Evolutionary conservation across 2,113 vertebrate genomes (phyloP), one percentile per base, ranked within the genome.

Genomic region (Peromyscus californicus): DNA sequence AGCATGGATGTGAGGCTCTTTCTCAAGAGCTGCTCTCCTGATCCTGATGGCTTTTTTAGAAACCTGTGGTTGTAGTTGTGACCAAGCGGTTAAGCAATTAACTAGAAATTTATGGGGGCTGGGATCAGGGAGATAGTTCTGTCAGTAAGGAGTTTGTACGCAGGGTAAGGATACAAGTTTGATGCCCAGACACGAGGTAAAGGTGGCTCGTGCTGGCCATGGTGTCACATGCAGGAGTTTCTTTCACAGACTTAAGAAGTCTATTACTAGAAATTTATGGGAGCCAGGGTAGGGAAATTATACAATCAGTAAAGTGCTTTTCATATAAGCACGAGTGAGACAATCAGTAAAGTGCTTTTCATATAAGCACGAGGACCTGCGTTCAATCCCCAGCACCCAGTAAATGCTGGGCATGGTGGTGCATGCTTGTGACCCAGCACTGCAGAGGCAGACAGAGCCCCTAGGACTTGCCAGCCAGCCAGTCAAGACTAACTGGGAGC

Each of bases 201-300:
- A 26, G 80, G 79, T 33, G 17, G 80, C 12, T 24, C 11, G 0
- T 17, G n/a, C 57, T 63, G 57, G 36, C 22, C n/a, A 61, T 7
- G 13, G 13, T 17, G 57, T 61, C 82, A 63, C 59, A 42, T 10
- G 80, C 31, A 85, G 76, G 79, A 93, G 21, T 87, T 87, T 92
- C 80, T 85, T 76, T 45, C 69, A 39, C 59, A 80, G 59, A 79
- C n/a, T 80, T 33, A 94, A 92, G 74, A 91, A 7, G 72, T 65
- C 33, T 93, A 13, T 93, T 69, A 84, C 45, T 82, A 94, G 59
- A 91, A 89, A 92, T 26, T 17, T 51, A 90, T 10, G 94, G 84
- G 87, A 94, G 84, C 13, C 54, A 84, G 22, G 69, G 51, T 57
- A 17, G 6, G 36, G 12, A 26, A 13, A 72, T 29, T 21, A 22